A percentile compares a stretch with the other conserved stretches of the same genome.
These are phyloP conservation scores for Merodon equestris DNA, from an alignment of 2,888 invertebrate species.

Conservation along the genomic window DNA sequence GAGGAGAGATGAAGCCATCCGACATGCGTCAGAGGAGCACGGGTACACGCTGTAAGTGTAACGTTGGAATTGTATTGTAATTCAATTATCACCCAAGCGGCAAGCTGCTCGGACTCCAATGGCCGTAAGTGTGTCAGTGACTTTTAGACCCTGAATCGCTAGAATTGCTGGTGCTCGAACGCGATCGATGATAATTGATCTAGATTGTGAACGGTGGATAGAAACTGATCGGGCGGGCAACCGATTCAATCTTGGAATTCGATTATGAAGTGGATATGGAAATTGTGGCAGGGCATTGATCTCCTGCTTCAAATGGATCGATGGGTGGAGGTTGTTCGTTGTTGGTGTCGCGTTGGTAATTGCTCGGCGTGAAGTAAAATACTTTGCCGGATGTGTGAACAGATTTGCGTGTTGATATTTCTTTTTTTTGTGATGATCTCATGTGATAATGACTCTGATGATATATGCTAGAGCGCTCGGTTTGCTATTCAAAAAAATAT, in stretches of 20 bases:
- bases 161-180: slow-evolving; percentile 13
- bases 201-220: slow-evolving; percentile 51
- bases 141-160: slow-evolving; percentile 29
- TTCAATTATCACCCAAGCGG: slow-evolving; percentile 55
- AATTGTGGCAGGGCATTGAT: slow-evolving; percentile 46
- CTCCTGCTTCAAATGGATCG: slow-evolving; percentile 6
- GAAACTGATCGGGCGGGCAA: slow-evolving; percentile 41
- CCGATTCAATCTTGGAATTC: slow-evolving; percentile 52
- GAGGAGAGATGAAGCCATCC: neutral
- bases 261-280: slow-evolving; percentile 24
- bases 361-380: slow-evolving; percentile 37
- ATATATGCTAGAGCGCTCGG: too few relatives aligned
- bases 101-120: too few relatives aligned
- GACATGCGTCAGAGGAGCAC: neutral
- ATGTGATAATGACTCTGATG: slow-evolving; percentile 7
- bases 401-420: slow-evolving; percentile 36
- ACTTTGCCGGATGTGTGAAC: slow-evolving; percentile 41
- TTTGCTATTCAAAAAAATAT: too few relatives aligned
- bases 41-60: slow-evolving; percentile 6
- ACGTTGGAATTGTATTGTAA: slow-evolving; percentile 43
- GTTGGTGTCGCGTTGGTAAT: slow-evolving; percentile 12
- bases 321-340: neutral
- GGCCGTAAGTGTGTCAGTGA: slow-evolving; percentile 51
- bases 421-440: slow-evolving; percentile 37
- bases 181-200: slow-evolving; percentile 45